Conservation (phyloP, 2,888 invertebrate species). For the Strigamia crassipes region DNA sequence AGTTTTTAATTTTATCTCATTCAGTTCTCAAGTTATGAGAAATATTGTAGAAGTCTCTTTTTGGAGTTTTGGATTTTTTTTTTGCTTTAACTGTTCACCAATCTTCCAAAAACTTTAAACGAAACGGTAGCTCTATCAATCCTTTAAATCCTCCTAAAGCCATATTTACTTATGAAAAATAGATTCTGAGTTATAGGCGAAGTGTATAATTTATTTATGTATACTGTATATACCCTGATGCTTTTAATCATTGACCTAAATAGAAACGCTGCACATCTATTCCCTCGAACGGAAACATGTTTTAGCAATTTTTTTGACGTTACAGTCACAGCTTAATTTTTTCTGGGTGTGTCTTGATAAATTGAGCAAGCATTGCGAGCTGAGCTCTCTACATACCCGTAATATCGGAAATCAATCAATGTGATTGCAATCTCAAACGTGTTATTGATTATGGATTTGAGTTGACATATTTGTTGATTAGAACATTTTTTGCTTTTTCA, state of each 20-base stretch:
- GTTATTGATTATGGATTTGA: slow-evolving; percentile 23
- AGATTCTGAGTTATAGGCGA: no score
- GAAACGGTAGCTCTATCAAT: no score
- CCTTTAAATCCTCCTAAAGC: no score
- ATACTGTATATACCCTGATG: no score
- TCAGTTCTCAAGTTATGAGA: no score
- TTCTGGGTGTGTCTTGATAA: background rate
- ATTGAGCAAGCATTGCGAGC: background rate
- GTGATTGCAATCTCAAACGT: slow-evolving; percentile 3
- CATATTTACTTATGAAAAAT: no score
- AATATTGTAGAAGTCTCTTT: no score
- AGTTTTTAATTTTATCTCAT: no score
- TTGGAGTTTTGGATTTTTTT: no score
- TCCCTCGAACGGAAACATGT: background rate
- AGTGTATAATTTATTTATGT: no score
- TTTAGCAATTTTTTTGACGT: background rate
- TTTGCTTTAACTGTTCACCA: no score
- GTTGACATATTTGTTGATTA: slow-evolving; percentile 2
- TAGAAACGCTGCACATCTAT: background rate
- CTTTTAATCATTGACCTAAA: background rate
- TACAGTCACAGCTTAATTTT: slow-evolving; percentile 1
- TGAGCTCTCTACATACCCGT: background rate
- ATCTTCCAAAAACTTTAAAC: no score
- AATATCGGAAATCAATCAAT: slow-evolving; percentile 26
- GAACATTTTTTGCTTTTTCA: background rate